Conservation (phyloP, 2,113 vertebrate species). For the Proteles cristata region DNA sequence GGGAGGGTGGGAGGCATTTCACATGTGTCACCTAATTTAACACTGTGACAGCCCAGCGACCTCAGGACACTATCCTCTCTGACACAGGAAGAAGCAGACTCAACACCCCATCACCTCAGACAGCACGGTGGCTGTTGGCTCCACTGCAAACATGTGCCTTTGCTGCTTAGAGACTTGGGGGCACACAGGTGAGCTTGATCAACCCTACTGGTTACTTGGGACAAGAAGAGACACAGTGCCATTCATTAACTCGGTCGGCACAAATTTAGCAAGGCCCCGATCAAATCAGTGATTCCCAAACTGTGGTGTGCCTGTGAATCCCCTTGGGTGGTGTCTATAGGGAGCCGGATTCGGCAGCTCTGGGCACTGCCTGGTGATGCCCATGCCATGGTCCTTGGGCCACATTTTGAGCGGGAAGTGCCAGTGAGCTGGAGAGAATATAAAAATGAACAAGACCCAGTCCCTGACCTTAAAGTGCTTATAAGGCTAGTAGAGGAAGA, state of each 20-base stretch:
- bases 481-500: background rate
- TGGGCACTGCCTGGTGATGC: background rate
- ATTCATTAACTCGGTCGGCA: background rate
- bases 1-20: background rate
- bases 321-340: background rate
- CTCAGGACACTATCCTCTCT: background rate
- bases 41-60: background rate
- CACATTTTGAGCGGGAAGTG: background rate
- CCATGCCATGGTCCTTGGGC: no score
- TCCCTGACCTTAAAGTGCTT: background rate
- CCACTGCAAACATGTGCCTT: background rate
- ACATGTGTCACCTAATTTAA: background rate
- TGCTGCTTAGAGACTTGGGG: background rate
- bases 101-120: background rate
- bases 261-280: background rate
- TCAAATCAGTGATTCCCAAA: background rate
- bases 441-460: background rate
- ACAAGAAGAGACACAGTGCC: background rate
- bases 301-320: background rate
- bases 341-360: no score
- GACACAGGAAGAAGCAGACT: background rate
- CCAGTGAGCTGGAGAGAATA: background rate
- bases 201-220: no score
- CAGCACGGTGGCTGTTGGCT: accelerated
- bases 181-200: background rate